Evolutionary conservation across 1,140 invertebrate species (phyloP).

Genomic region (Hyles vespertilio): DNA sequence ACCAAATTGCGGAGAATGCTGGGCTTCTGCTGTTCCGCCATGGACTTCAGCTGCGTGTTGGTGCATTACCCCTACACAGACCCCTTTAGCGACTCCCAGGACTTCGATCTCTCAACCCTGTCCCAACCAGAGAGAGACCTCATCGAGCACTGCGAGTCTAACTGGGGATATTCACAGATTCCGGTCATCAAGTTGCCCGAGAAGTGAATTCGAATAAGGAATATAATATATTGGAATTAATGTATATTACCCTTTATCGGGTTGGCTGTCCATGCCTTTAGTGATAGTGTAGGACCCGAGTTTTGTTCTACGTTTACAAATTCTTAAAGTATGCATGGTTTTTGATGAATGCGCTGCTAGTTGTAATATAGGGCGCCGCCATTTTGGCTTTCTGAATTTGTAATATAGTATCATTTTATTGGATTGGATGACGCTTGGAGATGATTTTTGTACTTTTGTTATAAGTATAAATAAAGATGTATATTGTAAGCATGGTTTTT

Average conservation of each 20-base stretch:
- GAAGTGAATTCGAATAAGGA: slow-evolving; percentile 54
- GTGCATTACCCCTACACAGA: slow-evolving; percentile 71
- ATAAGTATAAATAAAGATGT: too few species aligned
- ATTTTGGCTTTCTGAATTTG: not conserved
- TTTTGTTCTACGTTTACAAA: too few species aligned
- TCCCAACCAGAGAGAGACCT: slow-evolving; percentile 72
- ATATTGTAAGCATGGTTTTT: too few species aligned
- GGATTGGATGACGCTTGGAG: too few species aligned
- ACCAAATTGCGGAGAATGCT: slow-evolving; percentile 74
- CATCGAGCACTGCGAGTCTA: slow-evolving; percentile 76
- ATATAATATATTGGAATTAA: too few species aligned
- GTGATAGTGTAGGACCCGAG: too few species aligned
- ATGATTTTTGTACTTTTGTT: too few species aligned
- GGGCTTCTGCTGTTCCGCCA: slow-evolving; percentile 49
- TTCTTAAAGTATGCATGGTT: not conserved
- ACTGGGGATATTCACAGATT: slow-evolving; percentile 71
- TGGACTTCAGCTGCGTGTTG: slow-evolving; percentile 76
- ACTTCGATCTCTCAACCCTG: slow-evolving; percentile 56
- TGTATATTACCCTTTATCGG: too few species aligned
- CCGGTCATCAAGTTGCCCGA: slow-evolving; percentile 77
- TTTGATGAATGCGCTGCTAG: too few species aligned
- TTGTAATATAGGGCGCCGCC: too few species aligned
- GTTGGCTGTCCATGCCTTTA: too few species aligned
- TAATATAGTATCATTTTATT: not conserved
- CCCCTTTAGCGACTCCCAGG: slow-evolving; percentile 68